Percentiles rank a stretch among this genome's conserved stretches.
phyloP scores from a whole-genome alignment of 2,113 vertebrate species.

The Macquaria ambigua region DNA sequence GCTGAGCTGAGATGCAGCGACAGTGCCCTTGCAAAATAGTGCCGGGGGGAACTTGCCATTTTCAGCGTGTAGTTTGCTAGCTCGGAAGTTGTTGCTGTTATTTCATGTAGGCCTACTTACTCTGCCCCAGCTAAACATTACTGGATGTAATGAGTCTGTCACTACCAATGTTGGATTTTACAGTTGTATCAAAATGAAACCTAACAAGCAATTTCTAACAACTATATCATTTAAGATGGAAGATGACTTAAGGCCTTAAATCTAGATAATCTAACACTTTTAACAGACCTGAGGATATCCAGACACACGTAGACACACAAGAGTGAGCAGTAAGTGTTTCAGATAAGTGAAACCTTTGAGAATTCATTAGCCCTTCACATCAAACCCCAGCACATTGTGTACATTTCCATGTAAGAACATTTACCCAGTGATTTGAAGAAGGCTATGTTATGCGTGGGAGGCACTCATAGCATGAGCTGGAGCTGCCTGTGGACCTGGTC shows the following conservation, averaged over 20 bases:
- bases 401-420: slow-evolving; percentile 74
- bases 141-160: slow-evolving; percentile 68
- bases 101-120: slow-evolving; percentile 52
- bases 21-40: too few relatives aligned
- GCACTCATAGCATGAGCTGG: slow-evolving; percentile 68
- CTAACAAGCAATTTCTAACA: slow-evolving; percentile 63
- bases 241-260: slow-evolving; percentile 31
- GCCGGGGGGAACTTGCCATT: too few relatives aligned
- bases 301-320: slow-evolving; percentile 37
- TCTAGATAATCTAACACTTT: slow-evolving; percentile 30
- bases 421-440: slow-evolving; percentile 72
- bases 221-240: slow-evolving; percentile 41
- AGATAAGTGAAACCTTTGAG: slow-evolving; percentile 75
- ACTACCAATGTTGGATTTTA: slow-evolving; percentile 56
- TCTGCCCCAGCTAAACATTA: slow-evolving; percentile 67
- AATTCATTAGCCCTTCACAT: slow-evolving; percentile 79
- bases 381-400: slow-evolving; percentile 70
- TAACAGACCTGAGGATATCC: slow-evolving; percentile 25
- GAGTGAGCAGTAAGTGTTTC: slow-evolving; percentile 50
- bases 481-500: slow-evolving; percentile 69
- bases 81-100: too few relatives aligned
- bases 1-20: too few relatives aligned
- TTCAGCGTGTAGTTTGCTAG: too few relatives aligned
- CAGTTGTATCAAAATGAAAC: slow-evolving; percentile 53
- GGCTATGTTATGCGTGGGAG: slow-evolving; percentile 66